Conservation (phyloP, 2,888 invertebrate species). For the Tinea trinotella region DNA sequence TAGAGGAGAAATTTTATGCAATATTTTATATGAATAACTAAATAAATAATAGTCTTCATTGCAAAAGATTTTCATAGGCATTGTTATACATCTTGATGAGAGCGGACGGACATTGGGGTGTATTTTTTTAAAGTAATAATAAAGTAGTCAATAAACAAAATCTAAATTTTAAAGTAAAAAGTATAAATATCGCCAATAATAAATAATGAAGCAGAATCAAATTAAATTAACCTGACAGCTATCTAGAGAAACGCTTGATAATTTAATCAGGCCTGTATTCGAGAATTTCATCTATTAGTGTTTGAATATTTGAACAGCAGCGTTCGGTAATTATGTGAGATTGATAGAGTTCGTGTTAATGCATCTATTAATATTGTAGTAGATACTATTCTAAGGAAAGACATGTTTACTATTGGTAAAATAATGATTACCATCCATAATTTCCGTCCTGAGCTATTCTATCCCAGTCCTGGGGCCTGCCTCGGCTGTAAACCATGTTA, state of each 20-base stretch:
- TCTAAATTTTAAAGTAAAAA: too few species aligned
- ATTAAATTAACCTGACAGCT: neutral
- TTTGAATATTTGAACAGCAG: neutral
- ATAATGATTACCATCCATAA: slow-evolving; percentile 73
- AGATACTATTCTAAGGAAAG: too few species aligned
- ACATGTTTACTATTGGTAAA: slow-evolving; percentile 19
- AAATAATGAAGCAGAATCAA: too few species aligned
- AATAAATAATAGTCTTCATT: too few species aligned
- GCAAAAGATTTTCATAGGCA: too few species aligned
- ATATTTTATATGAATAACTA: neutral
- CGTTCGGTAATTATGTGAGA: neutral
- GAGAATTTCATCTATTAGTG: neutral
- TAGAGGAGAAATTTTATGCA: neutral
- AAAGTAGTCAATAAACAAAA: too few species aligned
- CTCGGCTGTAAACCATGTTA: slow-evolving; percentile 87
- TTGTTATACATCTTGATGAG: too few species aligned
- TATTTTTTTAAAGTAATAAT: too few species aligned
- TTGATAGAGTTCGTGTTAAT: neutral
- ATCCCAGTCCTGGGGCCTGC: slow-evolving; percentile 81
- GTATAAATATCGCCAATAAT: too few species aligned
- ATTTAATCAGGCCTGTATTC: neutral
- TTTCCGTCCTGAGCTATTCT: slow-evolving; percentile 79
- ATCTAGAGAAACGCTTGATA: neutral
- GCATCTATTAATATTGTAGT: too few species aligned
- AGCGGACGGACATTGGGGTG: too few species aligned